These are phyloP conservation scores for Drosophila kohkoa DNA, from an alignment of 1,140 invertebrate genomes.

Conservation along the genomic window DNA sequence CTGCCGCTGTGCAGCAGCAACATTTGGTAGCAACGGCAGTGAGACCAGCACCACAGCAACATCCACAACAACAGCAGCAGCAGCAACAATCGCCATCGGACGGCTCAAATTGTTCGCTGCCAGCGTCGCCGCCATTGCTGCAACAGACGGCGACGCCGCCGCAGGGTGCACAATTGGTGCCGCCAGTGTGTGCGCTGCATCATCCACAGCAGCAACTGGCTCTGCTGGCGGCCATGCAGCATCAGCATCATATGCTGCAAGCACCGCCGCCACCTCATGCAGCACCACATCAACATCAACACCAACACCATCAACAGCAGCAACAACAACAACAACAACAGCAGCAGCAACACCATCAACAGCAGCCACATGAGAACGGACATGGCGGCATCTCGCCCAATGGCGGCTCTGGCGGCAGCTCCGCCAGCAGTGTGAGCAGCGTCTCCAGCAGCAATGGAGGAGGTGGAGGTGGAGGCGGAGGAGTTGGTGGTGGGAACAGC, in stretches of 20 bases:
- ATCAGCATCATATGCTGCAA: constrained; percentile 60
- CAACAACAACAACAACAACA: constrained; percentile 59
- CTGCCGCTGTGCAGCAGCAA: constrained; percentile 39
- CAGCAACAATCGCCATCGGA: constrained; percentile 70
- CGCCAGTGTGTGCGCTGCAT: constrained; percentile 79
- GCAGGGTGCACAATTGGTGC: constrained; percentile 76
- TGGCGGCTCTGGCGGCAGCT: constrained; percentile 62
- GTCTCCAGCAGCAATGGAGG: constrained; percentile 64
- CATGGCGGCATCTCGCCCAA: constrained; percentile 66
- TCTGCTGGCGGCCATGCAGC: constrained; percentile 78
- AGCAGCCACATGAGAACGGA: constrained; percentile 64
- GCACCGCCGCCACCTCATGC: constrained; percentile 41
- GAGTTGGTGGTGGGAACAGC: constrained; percentile 53
- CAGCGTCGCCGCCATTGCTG: constrained; percentile 73
- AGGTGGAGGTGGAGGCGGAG: constrained; percentile 34
- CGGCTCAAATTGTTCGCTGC: constrained; percentile 68
- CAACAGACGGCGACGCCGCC: constrained; percentile 77
- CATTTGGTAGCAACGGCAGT: constrained; percentile 23
- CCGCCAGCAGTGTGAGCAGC: constrained; percentile 72
- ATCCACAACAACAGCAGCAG: constrained; percentile 38
- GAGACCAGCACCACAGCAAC: constrained; percentile 10
- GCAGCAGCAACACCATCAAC: constrained; percentile 32
- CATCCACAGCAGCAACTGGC: constrained; percentile 82
- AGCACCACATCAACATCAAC: constrained; percentile 39
- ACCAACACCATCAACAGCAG: constrained; percentile 41